Conservation (phyloP, 30 jellyfish, hydroid and myxozoan species). For the Cassiopea xamachana region DNA sequence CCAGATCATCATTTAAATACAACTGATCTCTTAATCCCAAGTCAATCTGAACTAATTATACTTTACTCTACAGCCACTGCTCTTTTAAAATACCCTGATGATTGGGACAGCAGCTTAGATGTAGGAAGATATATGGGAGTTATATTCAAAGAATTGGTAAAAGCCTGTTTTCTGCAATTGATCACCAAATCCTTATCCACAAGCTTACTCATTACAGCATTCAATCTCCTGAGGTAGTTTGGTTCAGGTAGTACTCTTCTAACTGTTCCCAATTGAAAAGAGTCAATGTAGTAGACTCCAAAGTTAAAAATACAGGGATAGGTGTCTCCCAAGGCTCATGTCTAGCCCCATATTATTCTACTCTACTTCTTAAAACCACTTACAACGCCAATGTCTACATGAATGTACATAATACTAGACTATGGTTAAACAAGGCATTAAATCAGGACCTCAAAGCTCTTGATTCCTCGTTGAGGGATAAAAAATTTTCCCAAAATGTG, state of each 20-base stretch:
- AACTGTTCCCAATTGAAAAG: constrained; percentile 51
- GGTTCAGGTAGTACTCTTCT: constrained; percentile 43
- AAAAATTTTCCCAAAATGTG: neutral
- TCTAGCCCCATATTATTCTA: constrained; percentile 7
- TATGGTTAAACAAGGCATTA: neutral
- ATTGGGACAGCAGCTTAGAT: constrained; percentile 31
- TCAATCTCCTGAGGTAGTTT: constrained; percentile 25
- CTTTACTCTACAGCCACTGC: constrained; percentile 44
- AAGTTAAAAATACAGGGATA: constrained; percentile 9
- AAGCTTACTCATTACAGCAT: constrained; percentile 59
- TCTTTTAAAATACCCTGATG: neutral
- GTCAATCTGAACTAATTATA: constrained; percentile 69
- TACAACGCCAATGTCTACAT: neutral
- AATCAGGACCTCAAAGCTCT: neutral
- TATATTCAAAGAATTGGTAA: constrained; percentile 68
- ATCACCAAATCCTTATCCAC: constrained; percentile 27
- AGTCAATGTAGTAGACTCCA: constrained; percentile 29
- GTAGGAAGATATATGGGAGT: constrained; percentile 69
- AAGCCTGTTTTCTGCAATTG: constrained; percentile 66
- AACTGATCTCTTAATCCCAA: constrained; percentile 18
- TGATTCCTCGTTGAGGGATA: neutral
- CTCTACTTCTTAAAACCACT: neutral
- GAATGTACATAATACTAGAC: neutral
- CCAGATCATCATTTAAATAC: constrained; percentile 13
- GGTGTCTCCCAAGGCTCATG: constrained; percentile 65